Evolutionary conservation across 2,888 invertebrate species (phyloP).

Genomic region (Artemia sp.): DNA sequence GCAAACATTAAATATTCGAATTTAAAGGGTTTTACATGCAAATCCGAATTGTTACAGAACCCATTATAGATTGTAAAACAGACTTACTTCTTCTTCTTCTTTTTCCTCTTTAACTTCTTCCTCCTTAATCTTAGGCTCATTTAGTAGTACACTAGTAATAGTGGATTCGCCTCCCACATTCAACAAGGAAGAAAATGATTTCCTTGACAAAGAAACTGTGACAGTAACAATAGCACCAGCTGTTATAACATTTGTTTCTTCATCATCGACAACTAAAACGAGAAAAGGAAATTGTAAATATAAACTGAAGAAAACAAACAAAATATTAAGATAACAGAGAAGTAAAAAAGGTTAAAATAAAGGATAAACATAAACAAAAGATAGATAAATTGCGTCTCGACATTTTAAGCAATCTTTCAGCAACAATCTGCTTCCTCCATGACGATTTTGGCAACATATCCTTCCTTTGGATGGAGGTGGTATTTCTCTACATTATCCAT

Average conservation of each 20-base stretch:
- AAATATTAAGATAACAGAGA: not conserved
- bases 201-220: slow-evolving; percentile 66
- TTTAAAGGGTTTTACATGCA: no score
- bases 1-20: no score
- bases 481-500: no score
- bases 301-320: not conserved
- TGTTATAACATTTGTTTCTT: slow-evolving; percentile 87
- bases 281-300: slow-evolving; percentile 19
- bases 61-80: not conserved
- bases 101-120: slow-evolving; percentile 38
- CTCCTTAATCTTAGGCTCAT: slow-evolving; percentile 28
- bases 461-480: no score
- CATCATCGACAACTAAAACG: slow-evolving; percentile 78
- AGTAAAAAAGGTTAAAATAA: no score
- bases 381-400: not conserved
- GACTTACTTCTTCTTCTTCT: slow-evolving; percentile 38
- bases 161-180: slow-evolving; percentile 31
- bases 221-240: slow-evolving; percentile 96
- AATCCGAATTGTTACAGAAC: no score
- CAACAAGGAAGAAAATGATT: slow-evolving; percentile 64
- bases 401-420: not conserved
- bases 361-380: no score
- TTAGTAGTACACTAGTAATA: slow-evolving; percentile 20
- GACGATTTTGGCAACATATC: no score
- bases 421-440: not conserved